Evolutionary conservation across 2,113 vertebrate genomes (phyloP).

Genomic region (Gavia stellata): DNA sequence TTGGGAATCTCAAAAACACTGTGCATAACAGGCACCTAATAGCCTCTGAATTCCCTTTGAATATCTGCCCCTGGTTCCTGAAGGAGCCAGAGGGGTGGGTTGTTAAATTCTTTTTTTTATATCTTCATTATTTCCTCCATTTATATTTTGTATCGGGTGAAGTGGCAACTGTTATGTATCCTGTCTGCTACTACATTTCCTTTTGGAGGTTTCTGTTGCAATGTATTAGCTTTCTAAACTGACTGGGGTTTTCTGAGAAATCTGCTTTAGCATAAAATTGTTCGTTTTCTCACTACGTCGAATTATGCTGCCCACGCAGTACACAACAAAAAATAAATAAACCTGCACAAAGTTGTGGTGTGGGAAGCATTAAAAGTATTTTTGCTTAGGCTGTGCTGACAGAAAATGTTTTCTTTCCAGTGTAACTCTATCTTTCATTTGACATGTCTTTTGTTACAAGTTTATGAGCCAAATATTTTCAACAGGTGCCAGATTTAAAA

Average conservation of each 20-base stretch:
- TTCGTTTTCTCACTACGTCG: neutral
- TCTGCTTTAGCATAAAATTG: conserved; percentile 2
- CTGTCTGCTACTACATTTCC: neutral
- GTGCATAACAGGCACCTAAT: neutral
- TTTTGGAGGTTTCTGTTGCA: neutral
- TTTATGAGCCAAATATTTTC: conserved; percentile 23
- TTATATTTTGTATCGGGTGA: neutral
- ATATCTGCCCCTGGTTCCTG: neutral
- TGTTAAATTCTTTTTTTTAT: neutral
- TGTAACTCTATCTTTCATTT: neutral
- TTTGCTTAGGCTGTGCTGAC: neutral
- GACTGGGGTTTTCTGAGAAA: neutral
- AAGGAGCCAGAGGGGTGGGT: accelerated
- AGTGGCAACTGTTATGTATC: neutral
- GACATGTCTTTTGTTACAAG: neutral
- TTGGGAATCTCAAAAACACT: neutral
- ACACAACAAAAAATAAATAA: neutral
- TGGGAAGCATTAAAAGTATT: neutral
- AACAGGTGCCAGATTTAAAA: neutral
- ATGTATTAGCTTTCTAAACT: neutral
- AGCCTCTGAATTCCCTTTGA: neutral
- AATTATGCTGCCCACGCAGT: neutral
- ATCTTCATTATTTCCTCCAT: neutral
- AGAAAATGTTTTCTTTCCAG: neutral
- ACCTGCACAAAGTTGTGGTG: neutral